phyloP scores from a whole-genome alignment of 2,888 invertebrate species.

The Pyrgus malvae region DNA sequence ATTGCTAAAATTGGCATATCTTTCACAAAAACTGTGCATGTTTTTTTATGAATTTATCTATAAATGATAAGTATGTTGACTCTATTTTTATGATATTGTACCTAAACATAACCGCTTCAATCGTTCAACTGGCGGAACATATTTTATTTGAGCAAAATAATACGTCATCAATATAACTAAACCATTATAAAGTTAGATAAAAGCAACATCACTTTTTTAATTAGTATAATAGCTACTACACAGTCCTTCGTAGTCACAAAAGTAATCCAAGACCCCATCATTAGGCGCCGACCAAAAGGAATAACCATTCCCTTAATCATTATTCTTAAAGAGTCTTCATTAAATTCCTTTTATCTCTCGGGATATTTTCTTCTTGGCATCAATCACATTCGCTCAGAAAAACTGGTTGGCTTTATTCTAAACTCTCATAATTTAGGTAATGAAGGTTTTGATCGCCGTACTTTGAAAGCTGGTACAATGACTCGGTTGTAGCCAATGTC shows the following conservation, averaged over 20 bases:
- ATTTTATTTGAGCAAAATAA: no score
- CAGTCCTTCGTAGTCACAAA: slow-evolving; percentile 67
- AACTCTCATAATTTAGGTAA: slow-evolving; percentile 82
- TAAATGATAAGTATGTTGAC: no score
- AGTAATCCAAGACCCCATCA: slow-evolving; percentile 75
- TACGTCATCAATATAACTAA: no score
- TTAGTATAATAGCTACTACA: slow-evolving; percentile 61
- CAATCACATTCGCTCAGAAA: slow-evolving; percentile 81
- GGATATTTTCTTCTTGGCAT: slow-evolving; percentile 78
- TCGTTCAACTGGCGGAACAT: no score
- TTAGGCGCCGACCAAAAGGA: slow-evolving; percentile 76
- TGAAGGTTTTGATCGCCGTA: slow-evolving; percentile 78
- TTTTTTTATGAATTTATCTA: no score
- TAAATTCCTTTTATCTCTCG: slow-evolving; percentile 82
- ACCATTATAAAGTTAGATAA: no score
- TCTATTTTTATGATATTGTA: no score
- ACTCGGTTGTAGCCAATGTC: slow-evolving; percentile 73
- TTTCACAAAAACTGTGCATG: no score
- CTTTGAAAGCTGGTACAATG: slow-evolving; percentile 76
- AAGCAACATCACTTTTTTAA: slow-evolving; percentile 45
- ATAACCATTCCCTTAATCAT: slow-evolving; percentile 81
- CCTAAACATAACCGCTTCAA: no score
- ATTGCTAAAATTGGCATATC: no score
- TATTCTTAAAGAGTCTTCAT: slow-evolving; percentile 82
- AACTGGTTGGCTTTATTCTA: slow-evolving; percentile 82